Percentiles rank a stretch among this genome's conserved stretches.
phyloP scores from a whole-genome alignment of 2,113 vertebrate genomes.

The Rhegmatorhina hoffmannsi region DNA sequence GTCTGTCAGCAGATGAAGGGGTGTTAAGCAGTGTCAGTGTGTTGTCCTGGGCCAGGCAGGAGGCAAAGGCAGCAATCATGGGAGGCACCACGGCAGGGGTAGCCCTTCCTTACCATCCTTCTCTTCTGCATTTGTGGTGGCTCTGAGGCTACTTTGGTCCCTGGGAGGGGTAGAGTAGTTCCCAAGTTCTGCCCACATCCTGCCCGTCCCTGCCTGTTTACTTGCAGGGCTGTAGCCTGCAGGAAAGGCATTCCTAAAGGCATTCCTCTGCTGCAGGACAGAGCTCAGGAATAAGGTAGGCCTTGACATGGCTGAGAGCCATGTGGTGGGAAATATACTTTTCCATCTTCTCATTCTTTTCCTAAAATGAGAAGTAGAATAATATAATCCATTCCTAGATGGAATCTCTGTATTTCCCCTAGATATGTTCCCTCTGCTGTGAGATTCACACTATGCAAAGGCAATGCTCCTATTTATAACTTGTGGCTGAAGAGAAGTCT shows the following conservation, averaged over 20 bases:
- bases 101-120: neutral
- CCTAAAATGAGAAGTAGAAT: neutral
- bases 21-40: neutral
- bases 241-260: neutral
- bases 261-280: neutral
- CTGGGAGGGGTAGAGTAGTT: conserved; percentile 43
- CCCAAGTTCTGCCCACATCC: conserved; percentile 60
- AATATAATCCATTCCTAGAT: neutral
- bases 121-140: conserved; percentile 13
- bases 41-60: neutral
- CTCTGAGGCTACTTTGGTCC: conserved; percentile 54
- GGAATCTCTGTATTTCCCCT: neutral
- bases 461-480: conserved; percentile 36
- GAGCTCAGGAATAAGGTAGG: conserved; percentile 9
- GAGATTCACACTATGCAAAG: neutral
- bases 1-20: neutral
- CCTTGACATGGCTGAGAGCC: neutral
- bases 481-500: conserved; percentile 46
- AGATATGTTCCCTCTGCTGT: neutral
- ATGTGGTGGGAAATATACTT: neutral
- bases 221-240: neutral
- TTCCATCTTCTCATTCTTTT: neutral
- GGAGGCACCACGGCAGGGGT: neutral
- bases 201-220: conserved; percentile 52
- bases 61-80: neutral